A percentile compares a stretch with the other conserved stretches of the same genome.
Conservation (phyloP, 2,113 vertebrate species). For the Tylochromis polylepis region DNA sequence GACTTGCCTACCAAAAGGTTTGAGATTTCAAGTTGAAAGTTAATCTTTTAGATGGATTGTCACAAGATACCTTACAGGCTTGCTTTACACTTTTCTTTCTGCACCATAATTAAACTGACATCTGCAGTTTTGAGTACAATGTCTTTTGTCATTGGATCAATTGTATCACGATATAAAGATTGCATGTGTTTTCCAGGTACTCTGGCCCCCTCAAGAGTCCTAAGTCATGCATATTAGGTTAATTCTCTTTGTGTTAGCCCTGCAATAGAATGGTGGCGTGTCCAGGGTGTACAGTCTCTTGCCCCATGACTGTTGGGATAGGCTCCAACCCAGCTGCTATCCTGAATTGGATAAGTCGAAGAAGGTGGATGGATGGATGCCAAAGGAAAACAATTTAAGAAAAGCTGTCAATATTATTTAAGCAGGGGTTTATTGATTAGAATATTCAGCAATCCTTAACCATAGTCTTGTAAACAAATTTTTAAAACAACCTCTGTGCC, state of each 20-base stretch:
- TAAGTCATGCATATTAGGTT: no score
- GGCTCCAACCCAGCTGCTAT: no score
- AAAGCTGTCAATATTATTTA: not conserved
- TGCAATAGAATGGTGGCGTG: not conserved
- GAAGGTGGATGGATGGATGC: not conserved
- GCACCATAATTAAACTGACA: not conserved
- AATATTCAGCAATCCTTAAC: not conserved
- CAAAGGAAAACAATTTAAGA: not conserved
- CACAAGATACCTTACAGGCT: not conserved
- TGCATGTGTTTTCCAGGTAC: not conserved
- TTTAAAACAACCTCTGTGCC: not conserved
- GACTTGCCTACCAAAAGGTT: not conserved
- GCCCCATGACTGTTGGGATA: not conserved
- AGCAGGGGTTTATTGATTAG: not conserved
- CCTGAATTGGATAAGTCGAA: no score
- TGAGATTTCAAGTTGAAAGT: not conserved
- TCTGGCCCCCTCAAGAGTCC: not conserved
- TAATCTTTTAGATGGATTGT: not conserved
- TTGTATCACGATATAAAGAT: not conserved
- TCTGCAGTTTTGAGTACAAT: not conserved
- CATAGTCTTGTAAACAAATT: not conserved
- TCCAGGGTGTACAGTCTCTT: not conserved
- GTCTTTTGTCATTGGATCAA: not conserved
- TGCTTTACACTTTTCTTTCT: not conserved
- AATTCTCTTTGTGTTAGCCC: not conserved